Percentiles rank a stretch among this genome's conserved stretches.
These are phyloP conservation scores for Episyrphus balteatus DNA, from an alignment of 1,140 invertebrate species.

Conservation along the genomic window DNA sequence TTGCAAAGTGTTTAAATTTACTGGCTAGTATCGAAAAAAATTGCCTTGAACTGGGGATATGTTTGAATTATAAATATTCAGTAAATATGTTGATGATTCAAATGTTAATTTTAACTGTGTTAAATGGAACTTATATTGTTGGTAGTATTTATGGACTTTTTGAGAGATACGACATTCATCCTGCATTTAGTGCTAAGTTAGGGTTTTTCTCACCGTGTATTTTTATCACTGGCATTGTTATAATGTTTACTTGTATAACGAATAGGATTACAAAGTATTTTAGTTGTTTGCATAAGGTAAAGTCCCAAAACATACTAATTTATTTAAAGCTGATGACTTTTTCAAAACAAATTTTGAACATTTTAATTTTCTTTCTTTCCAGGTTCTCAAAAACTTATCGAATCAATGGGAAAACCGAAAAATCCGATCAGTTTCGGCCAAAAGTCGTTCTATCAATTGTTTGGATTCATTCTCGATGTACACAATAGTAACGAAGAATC, in stretches of 20 bases:
- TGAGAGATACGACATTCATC: background rate
- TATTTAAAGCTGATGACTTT: no score
- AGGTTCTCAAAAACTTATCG: constrained; percentile 29
- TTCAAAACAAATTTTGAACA: background rate
- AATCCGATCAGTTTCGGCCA: constrained; percentile 20
- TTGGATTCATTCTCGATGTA: constrained; percentile 33
- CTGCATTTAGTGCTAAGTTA: constrained; percentile 1
- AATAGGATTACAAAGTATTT: constrained; percentile 2
- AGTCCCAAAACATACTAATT: no score
- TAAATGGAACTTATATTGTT: background rate
- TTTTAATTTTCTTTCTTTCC: background rate
- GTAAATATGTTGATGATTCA: background rate
- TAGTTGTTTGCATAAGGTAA: background rate
- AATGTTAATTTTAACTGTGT: constrained; percentile 1
- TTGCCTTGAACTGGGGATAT: constrained; percentile 18
- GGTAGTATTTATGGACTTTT: background rate
- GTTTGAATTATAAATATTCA: background rate
- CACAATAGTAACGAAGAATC: constrained; percentile 31
- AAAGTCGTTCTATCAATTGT: constrained; percentile 26
- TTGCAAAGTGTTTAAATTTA: no score
- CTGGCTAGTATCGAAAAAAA: constrained; percentile 4
- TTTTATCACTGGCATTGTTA: constrained; percentile 1
- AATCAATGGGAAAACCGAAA: constrained; percentile 28
- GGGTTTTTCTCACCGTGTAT: constrained; percentile 17
- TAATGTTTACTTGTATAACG: background rate